These are phyloP conservation scores for Hecatera dysodea DNA, from an alignment of 2,888 invertebrate genomes.

Conservation along the genomic window DNA sequence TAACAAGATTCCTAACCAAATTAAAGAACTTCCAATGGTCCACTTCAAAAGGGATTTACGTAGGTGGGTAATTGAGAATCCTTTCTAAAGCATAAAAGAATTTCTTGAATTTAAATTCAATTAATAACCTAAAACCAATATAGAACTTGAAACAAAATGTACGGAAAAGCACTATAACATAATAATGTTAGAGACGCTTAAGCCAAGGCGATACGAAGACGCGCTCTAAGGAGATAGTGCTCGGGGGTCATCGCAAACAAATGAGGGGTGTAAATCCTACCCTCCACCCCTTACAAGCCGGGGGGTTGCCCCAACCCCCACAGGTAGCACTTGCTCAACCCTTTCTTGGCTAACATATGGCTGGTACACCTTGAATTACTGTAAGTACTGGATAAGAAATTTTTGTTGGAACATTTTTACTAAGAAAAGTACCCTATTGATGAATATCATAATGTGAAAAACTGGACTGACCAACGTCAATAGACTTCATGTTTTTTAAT, in stretches of 20 bases:
- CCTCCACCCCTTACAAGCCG: conserved; percentile 71
- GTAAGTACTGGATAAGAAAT: conserved; percentile 61
- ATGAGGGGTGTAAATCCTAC: conserved; percentile 92
- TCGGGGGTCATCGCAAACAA: conserved; percentile 93
- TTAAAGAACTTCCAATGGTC: too few relatives aligned
- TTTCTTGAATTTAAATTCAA: too few relatives aligned
- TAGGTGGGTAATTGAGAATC: too few relatives aligned
- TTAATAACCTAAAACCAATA: too few relatives aligned
- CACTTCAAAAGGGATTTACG: too few relatives aligned
- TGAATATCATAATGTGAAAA: background rate
- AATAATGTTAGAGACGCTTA: conserved; percentile 77
- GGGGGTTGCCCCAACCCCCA: conserved; percentile 65
- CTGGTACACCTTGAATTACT: conserved; percentile 65
- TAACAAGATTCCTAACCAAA: too few relatives aligned
- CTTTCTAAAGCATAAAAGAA: too few relatives aligned
- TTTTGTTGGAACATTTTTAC: background rate
- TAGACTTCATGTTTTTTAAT: too few relatives aligned
- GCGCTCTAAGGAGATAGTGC: conserved; percentile 82
- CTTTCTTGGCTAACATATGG: conserved; percentile 90
- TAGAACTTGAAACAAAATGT: conserved; percentile 43
- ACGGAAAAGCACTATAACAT: conserved; percentile 66
- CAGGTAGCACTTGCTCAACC: conserved; percentile 88
- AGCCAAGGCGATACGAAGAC: conserved; percentile 83
- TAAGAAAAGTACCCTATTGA: background rate
- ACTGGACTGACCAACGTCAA: too few relatives aligned